These are phyloP conservation scores for Okamejei kenojei DNA, from an alignment of 2,797 vertebrate genomes.

Conservation along the genomic window DNA sequence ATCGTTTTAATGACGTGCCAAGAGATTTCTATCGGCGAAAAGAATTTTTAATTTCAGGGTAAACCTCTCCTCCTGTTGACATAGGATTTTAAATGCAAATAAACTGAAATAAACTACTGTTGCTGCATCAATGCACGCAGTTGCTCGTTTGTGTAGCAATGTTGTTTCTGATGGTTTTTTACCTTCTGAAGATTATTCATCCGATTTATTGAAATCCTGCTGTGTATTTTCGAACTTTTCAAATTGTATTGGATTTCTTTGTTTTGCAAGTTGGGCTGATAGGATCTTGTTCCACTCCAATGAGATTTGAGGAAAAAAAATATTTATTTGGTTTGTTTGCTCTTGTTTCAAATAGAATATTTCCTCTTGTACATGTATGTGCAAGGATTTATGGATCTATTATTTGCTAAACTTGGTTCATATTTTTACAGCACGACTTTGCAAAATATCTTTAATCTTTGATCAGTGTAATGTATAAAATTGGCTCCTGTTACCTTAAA, in stretches of 20 bases:
- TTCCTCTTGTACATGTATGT: not conserved
- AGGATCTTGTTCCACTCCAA: not conserved
- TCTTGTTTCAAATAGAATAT: not conserved
- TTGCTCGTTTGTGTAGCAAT: not conserved
- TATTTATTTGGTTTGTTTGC: not conserved
- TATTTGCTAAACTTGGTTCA: not conserved
- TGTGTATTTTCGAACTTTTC: not conserved
- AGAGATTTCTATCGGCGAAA: conserved; percentile 20
- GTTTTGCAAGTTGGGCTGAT: not conserved
- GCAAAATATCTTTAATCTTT: not conserved
- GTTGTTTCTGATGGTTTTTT: not conserved
- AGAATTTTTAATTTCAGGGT: conserved; percentile 3
- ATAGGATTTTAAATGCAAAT: not conserved
- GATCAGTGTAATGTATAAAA: not conserved
- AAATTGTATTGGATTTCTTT: not conserved
- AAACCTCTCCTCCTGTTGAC: conserved; percentile 18
- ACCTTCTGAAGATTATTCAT: not conserved
- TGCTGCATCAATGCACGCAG: not conserved
- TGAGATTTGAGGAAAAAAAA: not conserved
- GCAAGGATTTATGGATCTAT: not conserved
- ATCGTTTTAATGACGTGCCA: not conserved
- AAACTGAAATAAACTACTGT: not conserved
- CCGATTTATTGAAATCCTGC: not conserved
- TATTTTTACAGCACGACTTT: not conserved
- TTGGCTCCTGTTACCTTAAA: not conserved